These are phyloP conservation scores for Odontothrips loti DNA, from an alignment of 2,888 invertebrate species.

Conservation along the genomic window DNA sequence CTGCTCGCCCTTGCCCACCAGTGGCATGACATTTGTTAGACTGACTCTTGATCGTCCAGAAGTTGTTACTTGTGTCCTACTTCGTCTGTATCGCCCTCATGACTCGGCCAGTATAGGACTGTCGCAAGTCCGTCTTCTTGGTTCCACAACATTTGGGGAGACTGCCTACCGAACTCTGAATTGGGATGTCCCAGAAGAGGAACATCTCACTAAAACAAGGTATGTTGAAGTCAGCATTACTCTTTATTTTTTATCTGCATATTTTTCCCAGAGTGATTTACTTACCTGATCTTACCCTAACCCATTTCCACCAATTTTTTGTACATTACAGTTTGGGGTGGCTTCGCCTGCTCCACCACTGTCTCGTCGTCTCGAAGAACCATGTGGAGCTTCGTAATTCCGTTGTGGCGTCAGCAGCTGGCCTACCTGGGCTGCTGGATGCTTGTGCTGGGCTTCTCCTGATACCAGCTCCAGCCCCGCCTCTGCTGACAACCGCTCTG, in stretches of 20 bases:
- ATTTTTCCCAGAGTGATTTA: too few relatives aligned
- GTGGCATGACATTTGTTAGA: constrained; percentile 82
- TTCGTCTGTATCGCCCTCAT: constrained; percentile 74
- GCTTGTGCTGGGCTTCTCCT: constrained; percentile 68
- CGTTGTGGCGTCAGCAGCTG: constrained; percentile 60
- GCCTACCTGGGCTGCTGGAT: constrained; percentile 61
- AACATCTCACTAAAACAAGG: constrained; percentile 53
- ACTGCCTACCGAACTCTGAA: constrained; percentile 44
- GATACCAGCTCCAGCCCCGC: constrained; percentile 60
- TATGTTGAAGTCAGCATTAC: constrained; percentile 38
- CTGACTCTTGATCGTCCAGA: constrained; percentile 77
- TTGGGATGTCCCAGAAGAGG: constrained; percentile 52
- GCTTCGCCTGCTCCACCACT: constrained; percentile 76
- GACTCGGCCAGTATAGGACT: constrained; percentile 88
- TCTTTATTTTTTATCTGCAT: too few relatives aligned
- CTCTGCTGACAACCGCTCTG: constrained; percentile 59
- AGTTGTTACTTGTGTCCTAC: constrained; percentile 76
- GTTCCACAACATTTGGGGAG: constrained; percentile 79
- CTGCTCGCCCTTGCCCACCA: constrained; percentile 79
- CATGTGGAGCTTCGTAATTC: constrained; percentile 38
- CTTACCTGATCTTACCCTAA: too few relatives aligned
- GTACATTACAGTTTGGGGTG: constrained; percentile 64
- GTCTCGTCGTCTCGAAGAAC: constrained; percentile 56
- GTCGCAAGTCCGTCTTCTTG: constrained; percentile 78
- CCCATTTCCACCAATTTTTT: too few relatives aligned